A percentile compares a stretch with the other conserved stretches of the same genome.
Evolutionary conservation across 2,113 vertebrate genomes (phyloP).

Genomic region (Apeltes quadracus): DNA sequence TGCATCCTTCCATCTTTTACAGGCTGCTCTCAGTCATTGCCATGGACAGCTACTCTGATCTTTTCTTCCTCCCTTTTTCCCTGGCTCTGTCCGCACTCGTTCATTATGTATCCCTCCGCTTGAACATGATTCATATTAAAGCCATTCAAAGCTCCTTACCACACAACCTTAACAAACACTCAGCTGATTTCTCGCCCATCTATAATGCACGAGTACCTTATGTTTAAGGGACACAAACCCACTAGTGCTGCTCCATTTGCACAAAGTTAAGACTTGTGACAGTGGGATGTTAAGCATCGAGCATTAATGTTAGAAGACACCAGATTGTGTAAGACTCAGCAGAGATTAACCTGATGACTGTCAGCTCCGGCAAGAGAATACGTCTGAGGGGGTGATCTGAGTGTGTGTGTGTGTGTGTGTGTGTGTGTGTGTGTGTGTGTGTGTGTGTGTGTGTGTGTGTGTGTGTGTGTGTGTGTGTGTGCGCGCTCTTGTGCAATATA

Average conservation of each 20-base stretch:
- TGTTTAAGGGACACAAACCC: conserved; percentile 35
- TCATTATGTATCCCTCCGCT: conserved; percentile 60
- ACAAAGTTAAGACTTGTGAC: conserved; percentile 46
- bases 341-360: conserved; percentile 79
- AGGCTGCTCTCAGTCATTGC: conserved; percentile 21
- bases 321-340: conserved; percentile 72
- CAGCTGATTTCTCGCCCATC: conserved; percentile 10
- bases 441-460: conserved; percentile 11
- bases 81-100: conserved; percentile 36
- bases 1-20: conserved; percentile 45
- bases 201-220: conserved; percentile 13
- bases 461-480: conserved; percentile 28
- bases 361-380: conserved; percentile 67
- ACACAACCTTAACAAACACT: conserved; percentile 11
- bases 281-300: conserved; percentile 62
- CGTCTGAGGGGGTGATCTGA: conserved; percentile 68
- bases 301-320: conserved; percentile 73
- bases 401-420: conserved; percentile 2
- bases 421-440: conserved; percentile 2
- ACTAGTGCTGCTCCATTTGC: conserved; percentile 16
- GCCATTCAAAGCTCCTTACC: conserved; percentile 41
- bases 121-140: conserved; percentile 73
- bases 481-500: conserved; percentile 21
- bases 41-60: conserved; percentile 41
- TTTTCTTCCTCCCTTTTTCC: conserved; percentile 19